Base-by-base conservation (phyloP, 1,140 invertebrate species). In the Drosophila nigrodunni region DNA sequence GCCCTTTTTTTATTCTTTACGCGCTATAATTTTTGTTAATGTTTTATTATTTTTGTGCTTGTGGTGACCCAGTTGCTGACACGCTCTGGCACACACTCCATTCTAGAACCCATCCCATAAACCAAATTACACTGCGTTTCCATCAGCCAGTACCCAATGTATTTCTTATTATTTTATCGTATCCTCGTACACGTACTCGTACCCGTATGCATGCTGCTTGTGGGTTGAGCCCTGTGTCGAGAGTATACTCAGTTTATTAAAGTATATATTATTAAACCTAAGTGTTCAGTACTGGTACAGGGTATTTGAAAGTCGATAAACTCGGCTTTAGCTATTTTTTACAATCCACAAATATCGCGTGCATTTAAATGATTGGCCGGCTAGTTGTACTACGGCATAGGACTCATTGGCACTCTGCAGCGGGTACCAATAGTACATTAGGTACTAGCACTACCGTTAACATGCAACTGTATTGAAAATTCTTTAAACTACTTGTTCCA, bases 321-420 rank as follows among this genome's bases (percentile, higher is more conserved):
- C 25, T 30, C 25, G 25, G 6, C 2, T 30, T 30, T 75, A 15
- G 70, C 11, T 68, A 18, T 55, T 59, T 59, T 58, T 54, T 65
- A 55, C 25, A 39, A 44, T 57, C 49, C 59, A 59, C 57, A 78
- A 74, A 86, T 79, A 89, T 89, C 85, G 85, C 85, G 85, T 89
- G 85, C 86, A 89, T 80, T 86, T 89, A 90, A 89, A 89, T 89
- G 86, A 89, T 89, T 89, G 86, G 80, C 76, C 85, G 79, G 77
- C 64, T 73, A 67, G 44, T 41, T 49, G 6, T 35, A 57, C 50
- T 59, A 37, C 73, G 58, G 34, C 71, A 72, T 47, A 74, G 54
- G 59, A 70, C 75, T 49, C 70, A 58, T 64, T 71, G 72, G 58
- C 39, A 70, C 77, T 70, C 62, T 78, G 74, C 71, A 71, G 75